A percentile compares a stretch with the other conserved stretches of the same genome.
These are phyloP conservation scores for Stegana nigrithorax DNA, from an alignment of 2,888 invertebrate species.

Conservation along the genomic window DNA sequence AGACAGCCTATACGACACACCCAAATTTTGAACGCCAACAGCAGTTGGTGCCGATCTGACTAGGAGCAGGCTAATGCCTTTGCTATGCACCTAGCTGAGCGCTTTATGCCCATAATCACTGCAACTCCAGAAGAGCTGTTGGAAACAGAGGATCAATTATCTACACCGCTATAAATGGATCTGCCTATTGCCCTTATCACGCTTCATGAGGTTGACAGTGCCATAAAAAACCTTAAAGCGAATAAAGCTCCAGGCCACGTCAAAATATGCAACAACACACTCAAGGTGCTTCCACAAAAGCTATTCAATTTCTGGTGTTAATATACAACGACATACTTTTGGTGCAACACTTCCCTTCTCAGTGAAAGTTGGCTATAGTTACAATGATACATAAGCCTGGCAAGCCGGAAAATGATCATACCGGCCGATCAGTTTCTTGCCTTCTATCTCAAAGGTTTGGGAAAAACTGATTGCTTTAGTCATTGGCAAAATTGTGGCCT, in stretches of 20 bases:
- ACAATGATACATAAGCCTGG: not conserved
- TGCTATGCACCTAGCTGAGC: no score
- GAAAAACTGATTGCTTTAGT: no score
- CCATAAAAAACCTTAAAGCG: not conserved
- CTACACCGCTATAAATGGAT: not conserved
- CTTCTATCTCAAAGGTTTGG: no score
- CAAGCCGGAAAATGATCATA: not conserved
- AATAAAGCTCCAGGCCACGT: not conserved
- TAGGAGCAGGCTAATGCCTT: not conserved
- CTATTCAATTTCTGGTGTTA: not conserved
- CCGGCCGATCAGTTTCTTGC: conserved; percentile 1
- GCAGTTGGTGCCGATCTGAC: not conserved
- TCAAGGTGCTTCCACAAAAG: not conserved
- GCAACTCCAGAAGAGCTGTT: no score
- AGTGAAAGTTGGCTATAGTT: not conserved
- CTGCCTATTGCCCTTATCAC: no score
- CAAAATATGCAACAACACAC: conserved; percentile 6
- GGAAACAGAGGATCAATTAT: not conserved
- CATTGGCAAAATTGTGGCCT: not conserved
- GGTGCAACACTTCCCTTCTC: not conserved
- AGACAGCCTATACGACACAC: not conserved
- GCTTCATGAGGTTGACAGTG: not conserved
- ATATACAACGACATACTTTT: no score
- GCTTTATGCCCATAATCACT: not conserved
- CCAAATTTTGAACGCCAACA: no score